Evolutionary conservation across 2,888 invertebrate species (phyloP), one percentile per base, ranked within the genome.

Genomic region (Ichneumoninae sp.): DNA sequence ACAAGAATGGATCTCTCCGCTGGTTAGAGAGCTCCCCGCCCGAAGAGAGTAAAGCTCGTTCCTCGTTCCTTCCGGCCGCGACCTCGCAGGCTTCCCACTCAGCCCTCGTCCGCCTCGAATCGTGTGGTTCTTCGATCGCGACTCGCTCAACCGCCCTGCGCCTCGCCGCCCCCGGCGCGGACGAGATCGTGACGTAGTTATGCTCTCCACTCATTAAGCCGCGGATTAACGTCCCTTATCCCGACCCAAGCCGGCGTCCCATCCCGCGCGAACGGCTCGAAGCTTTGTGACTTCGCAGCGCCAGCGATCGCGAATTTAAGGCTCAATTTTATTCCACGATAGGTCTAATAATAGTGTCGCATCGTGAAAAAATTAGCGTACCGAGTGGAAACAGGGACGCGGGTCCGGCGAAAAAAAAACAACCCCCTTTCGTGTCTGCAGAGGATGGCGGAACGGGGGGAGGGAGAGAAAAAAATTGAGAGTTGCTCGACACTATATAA

Each of bases 1-100:
- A 93, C 93, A 92, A 93, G 92, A 93, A 92, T 91, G 91, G 90
- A 92, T 90, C 90, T 89, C 88, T 85, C 85, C 83, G 84, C 80
- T 65, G 77, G 62, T 50, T 70, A 33, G 62, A 30, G 60, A 33
- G 52, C 54, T 76, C 81, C 74, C 26, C 71, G 50, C 72, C 13
- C 0, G 69, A 44, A 50, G 78, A 86, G 83, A 75, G 78, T 57
- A 80, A 77, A 82, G 66, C 70, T 77, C 72, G 71, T 62, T 80
- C 80, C 83, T 82, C 52, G 69, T 80, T 70, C 60, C 78, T 75
- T 40, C 60, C 69, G 57, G 57, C 66, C 77, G 75, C 74, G 54
- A 69, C 75, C 81, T 78, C 81, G 68, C 81, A 78, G 66, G 60
- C 70, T 84, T 10, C 40, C 52, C 66, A 75, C 60, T 82, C 44